Conservation (phyloP, 2,888 invertebrate genomes). For the Nudaria mundana region DNA sequence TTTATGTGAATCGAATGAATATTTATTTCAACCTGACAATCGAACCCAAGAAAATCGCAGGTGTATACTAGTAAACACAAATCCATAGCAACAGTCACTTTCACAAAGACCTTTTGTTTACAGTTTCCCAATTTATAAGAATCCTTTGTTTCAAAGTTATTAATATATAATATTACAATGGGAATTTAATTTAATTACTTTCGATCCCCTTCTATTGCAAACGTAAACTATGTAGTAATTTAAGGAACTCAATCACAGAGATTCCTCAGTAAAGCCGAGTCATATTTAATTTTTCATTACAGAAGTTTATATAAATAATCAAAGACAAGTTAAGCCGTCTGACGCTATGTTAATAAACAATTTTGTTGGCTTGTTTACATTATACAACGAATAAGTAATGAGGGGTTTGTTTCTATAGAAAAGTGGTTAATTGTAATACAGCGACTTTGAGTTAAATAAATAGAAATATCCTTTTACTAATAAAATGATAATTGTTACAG, state of each 20-base stretch:
- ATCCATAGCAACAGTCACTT: too few species aligned
- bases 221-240: background rate
- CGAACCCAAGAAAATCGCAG: too few species aligned
- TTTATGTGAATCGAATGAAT: too few species aligned
- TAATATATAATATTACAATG: background rate
- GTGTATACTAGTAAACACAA: too few species aligned
- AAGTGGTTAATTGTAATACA: too few species aligned
- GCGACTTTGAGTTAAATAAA: too few species aligned
- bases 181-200: background rate
- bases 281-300: background rate
- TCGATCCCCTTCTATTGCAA: background rate
- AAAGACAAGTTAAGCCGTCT: background rate
- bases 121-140: background rate
- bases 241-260: background rate
- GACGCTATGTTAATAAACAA: background rate
- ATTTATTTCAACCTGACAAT: too few species aligned
- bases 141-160: background rate
- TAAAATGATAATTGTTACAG: too few species aligned
- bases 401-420: background rate
- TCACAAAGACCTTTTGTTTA: too few species aligned
- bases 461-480: too few species aligned
- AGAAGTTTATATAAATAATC: background rate
- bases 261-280: background rate
- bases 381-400: background rate
- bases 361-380: background rate